Evolutionary conservation across 1,140 invertebrate genomes (phyloP), one percentile per base, ranked within the genome.

Genomic region (Holcopasites calliopsidis): DNA sequence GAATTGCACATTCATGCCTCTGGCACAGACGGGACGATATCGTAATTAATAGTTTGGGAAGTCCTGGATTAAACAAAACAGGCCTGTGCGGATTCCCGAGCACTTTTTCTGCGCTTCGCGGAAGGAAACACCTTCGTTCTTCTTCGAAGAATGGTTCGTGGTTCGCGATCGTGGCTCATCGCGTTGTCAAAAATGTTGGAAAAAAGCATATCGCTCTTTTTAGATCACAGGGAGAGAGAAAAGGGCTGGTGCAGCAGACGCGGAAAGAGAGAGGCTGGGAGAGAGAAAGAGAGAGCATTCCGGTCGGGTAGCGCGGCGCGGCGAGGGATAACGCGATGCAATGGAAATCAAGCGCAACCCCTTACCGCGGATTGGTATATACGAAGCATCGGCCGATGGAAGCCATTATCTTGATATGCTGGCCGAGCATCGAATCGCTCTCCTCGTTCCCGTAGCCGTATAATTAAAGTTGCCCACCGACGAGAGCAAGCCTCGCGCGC

Each of bases 311-410:
- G 38, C 60, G 23, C 57, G 55, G 16, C 13, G n/a, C 38, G 69
- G 42, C 71, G 57, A 83, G 79, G 77, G 82, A 80, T 82, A 84
- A 84, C 82, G 71, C 84, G 84, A 85, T 86, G 84, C 84, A 82
- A 85, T 86, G 82, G 84, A 86, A 86, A 86, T 86, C 85, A 86
- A 86, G 82, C 82, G 82, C 82, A 86, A 86, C 79, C 83, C 80
- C 83, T 85, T 85, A 85, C 84, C 73, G 57, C 76, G 78, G 81
- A 85, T 80, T 75, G 75, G 72, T 81, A 80, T 82, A 82, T 80
- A 79, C 82, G 76, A 73, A 79, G 61, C 79, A 82, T 84, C 83
- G 81, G 57, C 81, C 85, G 79, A 86, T 82, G 81, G 81, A 83
- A 83, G 80, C 81, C 81, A 83, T 83, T 83, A 83, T 83, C 81